Percentiles rank a stretch among this genome's conserved stretches.
These are phyloP conservation scores for Mythimna impura DNA, from an alignment of 2,888 invertebrate species.

Conservation along the genomic window DNA sequence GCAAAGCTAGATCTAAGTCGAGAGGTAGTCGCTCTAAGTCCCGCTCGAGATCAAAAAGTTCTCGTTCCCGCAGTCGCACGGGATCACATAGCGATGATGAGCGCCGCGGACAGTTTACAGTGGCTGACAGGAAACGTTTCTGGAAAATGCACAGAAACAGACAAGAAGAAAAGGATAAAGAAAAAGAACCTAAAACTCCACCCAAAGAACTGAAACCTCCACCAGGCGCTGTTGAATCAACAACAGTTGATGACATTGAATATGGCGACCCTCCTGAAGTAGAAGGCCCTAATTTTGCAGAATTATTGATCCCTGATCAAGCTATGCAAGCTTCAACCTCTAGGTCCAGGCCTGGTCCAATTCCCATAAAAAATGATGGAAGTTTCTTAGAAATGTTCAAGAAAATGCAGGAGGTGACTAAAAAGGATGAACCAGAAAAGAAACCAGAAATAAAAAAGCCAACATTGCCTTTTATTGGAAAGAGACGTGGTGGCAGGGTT, in stretches of 20 bases:
- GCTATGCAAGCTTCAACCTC: constrained; percentile 78
- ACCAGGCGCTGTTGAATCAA: constrained; percentile 82
- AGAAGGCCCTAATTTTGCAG: constrained; percentile 87
- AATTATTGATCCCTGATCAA: constrained; percentile 78
- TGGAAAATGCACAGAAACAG: constrained; percentile 84
- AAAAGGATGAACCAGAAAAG: constrained; percentile 84
- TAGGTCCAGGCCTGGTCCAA: constrained; percentile 89
- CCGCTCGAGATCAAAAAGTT: constrained; percentile 73
- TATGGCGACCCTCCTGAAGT: constrained; percentile 87
- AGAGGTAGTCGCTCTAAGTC: constrained; percentile 68
- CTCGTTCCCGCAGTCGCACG: constrained; percentile 75
- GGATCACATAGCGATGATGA: constrained; percentile 82
- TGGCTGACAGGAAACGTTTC: constrained; percentile 85
- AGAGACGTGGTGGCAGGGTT: constrained; percentile 96
- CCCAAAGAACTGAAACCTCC: constrained; percentile 83
- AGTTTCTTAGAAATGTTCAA: constrained; percentile 98
- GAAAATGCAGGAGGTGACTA: constrained; percentile 94
- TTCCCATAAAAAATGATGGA: constrained; percentile 96
- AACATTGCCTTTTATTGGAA: constrained; percentile 92
- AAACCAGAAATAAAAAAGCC: constrained; percentile 85
- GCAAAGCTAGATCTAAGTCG: constrained; percentile 73
- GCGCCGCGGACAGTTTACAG: constrained; percentile 87
- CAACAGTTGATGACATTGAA: constrained; percentile 80
- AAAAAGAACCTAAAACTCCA: constrained; percentile 74
- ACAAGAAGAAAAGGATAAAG: constrained; percentile 75